Evolutionary conservation across 2,888 invertebrate species (phyloP), one percentile per base, ranked within the genome.

Genomic region (Pheosia gnoma): DNA sequence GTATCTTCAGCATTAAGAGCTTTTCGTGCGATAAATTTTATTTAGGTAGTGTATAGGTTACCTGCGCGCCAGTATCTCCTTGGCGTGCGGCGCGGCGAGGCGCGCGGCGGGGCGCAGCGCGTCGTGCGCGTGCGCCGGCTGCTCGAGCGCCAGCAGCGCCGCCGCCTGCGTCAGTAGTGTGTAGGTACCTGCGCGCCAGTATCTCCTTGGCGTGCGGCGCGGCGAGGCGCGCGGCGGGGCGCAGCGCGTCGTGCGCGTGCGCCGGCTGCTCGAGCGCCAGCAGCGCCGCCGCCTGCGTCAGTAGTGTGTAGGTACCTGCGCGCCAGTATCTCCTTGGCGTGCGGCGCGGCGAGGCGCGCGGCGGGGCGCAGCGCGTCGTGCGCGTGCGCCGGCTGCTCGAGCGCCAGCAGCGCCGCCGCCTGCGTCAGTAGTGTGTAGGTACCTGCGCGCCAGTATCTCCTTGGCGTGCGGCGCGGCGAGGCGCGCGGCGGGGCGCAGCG

Each of bases 381-480:
- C 47, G 47, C 49, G 49, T 51, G 49, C 49, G 49, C 49, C 8
- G 49, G 51, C 25, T 7, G 9, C 9, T 37, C 52, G 36, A 53
- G 36, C 52, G 37, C 10, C 36, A 7, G 52, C 49, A 10, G 47
- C 25, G 25, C 25, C 25, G 25, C 25, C 25, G 25, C 25, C 25
- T 25, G 25, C 25, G 25, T 25, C 25, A 25, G 11, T 47, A 36
- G 10, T 60, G 49, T 45, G 59, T 5, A 59, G 51, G 67, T 76
- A 96, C 96, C 96, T 96, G 70, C 98, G 91, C 2, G 95, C 94
- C 66, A 98, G 95, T 59, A 98, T 94, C 75, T 96, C 96, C 72
- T 96, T 94, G 4, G 97, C 96, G 25, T 25, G 91, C 97, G 97
- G 60, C 10, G 47, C 47, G 47, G 47, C 5, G 47, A 25, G 91